phyloP scores from a whole-genome alignment of 2,113 vertebrate genomes.

The human (Homo sapiens) region GRCh38 chr16:67742001-67742500 shows the following conservation, averaged over 20 bases:
- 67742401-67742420: not conserved
- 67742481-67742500: not conserved
- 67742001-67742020: slow-evolving; percentile 27
- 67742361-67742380: slow-evolving; percentile 6
- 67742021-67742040: not conserved
- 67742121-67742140: not conserved
- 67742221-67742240: slow-evolving; percentile 4
- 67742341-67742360: slow-evolving; percentile 29
- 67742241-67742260: not conserved
- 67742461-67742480: not conserved
- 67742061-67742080: not conserved
- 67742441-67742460: not conserved
- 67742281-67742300: not conserved
- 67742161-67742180: not conserved
- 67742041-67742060: slow-evolving; percentile 15
- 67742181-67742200: not conserved
- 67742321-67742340: slow-evolving; percentile 30
- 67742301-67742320: slow-evolving; percentile 7
- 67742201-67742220: not conserved
- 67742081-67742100: not conserved
- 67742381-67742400: slow-evolving; percentile 33
- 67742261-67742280: not conserved
- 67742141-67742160: not conserved
- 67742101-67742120: not conserved
- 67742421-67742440: not conserved